phyloP scores from a whole-genome alignment of 92 coral and sea anemone genomes.

The Parazoanthus swiftii region DNA sequence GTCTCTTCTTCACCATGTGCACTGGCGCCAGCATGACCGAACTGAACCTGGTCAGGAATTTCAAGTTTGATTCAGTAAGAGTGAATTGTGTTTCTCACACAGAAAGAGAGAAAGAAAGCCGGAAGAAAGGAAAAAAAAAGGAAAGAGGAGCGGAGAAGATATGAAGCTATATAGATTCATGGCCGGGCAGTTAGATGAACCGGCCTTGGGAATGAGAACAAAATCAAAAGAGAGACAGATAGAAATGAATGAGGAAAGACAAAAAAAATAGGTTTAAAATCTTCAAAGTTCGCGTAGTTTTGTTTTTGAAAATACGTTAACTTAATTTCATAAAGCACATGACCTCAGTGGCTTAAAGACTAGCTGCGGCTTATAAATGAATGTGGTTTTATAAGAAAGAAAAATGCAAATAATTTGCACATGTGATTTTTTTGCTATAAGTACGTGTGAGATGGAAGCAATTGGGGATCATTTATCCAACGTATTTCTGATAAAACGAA shows the following conservation, averaged over 20 bases:
- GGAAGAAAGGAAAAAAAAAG: not conserved
- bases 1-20: conserved; percentile 96
- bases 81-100: not conserved
- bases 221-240: not conserved
- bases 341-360: too few relatives aligned
- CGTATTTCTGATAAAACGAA: too few relatives aligned
- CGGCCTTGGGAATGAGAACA: not conserved
- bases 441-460: too few relatives aligned
- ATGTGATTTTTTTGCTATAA: too few relatives aligned
- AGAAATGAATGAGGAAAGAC: not conserved
- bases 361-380: too few relatives aligned
- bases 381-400: too few relatives aligned
- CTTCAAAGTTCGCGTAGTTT: not conserved
- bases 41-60: conserved; percentile 76
- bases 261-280: not conserved
- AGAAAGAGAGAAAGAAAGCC: not conserved
- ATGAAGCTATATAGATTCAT: too few relatives aligned
- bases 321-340: too few relatives aligned
- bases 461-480: too few relatives aligned
- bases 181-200: too few relatives aligned
- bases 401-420: too few relatives aligned
- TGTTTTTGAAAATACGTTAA: too few relatives aligned
- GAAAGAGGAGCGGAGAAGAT: not conserved
- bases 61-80: not conserved
- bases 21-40: conserved; percentile 99